Percentiles rank a stretch among this genome's conserved stretches.
Evolutionary conservation across 2,888 invertebrate species (phyloP).

Genomic region (Hypercompe scribonia): DNA sequence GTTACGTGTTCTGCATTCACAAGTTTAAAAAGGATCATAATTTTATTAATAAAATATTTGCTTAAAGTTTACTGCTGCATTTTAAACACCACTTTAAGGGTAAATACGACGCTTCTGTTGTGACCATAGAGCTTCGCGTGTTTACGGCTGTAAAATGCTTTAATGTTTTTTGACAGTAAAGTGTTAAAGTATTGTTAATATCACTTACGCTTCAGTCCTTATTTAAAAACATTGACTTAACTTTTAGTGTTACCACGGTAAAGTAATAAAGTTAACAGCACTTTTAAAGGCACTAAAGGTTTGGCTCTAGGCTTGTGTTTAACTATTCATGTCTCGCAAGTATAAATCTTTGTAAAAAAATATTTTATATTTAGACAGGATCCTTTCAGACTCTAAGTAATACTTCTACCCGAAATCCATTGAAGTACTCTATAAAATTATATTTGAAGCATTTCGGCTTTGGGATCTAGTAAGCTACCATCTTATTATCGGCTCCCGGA

Average conservation of each 20-base stretch:
- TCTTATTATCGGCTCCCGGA: constrained; percentile 8
- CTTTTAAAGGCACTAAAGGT: not conserved
- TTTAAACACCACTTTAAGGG: constrained; percentile 1
- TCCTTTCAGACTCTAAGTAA: constrained; percentile 8
- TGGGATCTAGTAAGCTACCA: not conserved
- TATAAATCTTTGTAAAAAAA: constrained; percentile 8
- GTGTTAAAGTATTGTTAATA: not conserved
- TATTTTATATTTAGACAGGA: constrained; percentile 3
- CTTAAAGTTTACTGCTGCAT: not conserved
- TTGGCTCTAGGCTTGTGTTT: not conserved
- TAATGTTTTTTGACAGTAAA: not conserved
- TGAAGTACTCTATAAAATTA: constrained; percentile 11
- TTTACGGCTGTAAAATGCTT: not conserved
- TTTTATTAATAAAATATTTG: not conserved
- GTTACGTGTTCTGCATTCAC: too few species aligned
- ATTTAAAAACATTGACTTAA: not conserved
- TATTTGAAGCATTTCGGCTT: constrained; percentile 8
- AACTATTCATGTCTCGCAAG: not conserved
- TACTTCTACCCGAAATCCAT: constrained; percentile 4
- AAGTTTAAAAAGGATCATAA: not conserved
- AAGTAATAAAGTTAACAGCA: constrained; percentile 30
- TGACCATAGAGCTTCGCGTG: not conserved
- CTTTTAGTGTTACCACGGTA: not conserved
- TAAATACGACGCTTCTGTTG: not conserved
- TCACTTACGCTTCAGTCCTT: not conserved